Evolutionary conservation across 2,797 vertebrate species (phyloP), one percentile per base, ranked within the genome.

Genomic region (Hapalemur alaotrensis): DNA sequence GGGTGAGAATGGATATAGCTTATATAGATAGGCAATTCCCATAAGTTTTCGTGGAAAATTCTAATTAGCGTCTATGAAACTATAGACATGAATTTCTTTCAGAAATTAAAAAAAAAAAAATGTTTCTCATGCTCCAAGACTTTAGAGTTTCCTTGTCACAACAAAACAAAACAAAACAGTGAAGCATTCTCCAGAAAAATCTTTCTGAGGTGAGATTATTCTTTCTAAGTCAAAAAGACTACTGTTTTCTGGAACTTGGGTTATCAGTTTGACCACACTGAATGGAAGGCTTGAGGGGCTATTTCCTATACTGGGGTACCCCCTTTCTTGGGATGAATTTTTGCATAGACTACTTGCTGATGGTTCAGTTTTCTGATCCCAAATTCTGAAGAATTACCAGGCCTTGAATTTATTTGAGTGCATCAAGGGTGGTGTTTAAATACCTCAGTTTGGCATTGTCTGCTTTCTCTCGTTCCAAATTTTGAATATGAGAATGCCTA

Each of bases 21-120:
- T 88, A 25, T 28, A 4, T 0, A 61, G 30, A 70, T 63, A 84
- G 92, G 38, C 13, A 7, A 92, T 25, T 93, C 25, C 25, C 46
- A 87, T 69, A 82, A 41, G 7, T 1, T 30, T 59, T 79, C 0
- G 0, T 81, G 72, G 46, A 15, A 73, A 32, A 79, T 82, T 70
- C 46, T 93, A 82, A 63, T 50, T 82, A 43, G 50, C 22, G 38
- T 70, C 65, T 0, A 3, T 43, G n/a, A 72, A 83, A 52, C 18
- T 61, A 54, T 0, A 81, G 52, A 85, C 23, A 50, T n/a, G 9
- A 78, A 54, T 57, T 88, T 91, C 59, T 75, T 90, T 79, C 14
- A 82, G 73, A 93, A 78, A 95, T 50, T 69, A 43, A 43, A 43
- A 43, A 43, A 43, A 41, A 43, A 43, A 43, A 41, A 93, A 61